Conservation (phyloP, 2,797 vertebrate species). For the Cuculus canorus region DNA sequence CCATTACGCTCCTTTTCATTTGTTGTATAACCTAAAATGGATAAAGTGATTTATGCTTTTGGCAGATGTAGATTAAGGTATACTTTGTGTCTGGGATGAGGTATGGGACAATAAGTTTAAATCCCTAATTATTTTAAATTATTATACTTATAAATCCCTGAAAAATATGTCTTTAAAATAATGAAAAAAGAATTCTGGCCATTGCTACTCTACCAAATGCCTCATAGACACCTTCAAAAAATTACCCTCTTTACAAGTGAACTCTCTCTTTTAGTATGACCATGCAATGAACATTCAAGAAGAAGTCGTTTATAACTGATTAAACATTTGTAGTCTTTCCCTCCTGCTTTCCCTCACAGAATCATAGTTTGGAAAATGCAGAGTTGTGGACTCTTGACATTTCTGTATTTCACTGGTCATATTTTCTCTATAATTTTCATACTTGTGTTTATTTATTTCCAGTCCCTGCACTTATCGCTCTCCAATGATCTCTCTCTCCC, state of each 20-base stretch:
- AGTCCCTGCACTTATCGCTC: background rate
- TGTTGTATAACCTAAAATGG: slow-evolving; percentile 48
- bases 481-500: background rate
- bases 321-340: background rate
- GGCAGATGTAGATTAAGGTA: background rate
- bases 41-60: slow-evolving; percentile 46
- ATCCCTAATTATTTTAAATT: slow-evolving; percentile 30
- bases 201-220: background rate
- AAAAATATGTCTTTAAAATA: slow-evolving; percentile 34
- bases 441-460: background rate
- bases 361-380: background rate
- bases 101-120: slow-evolving; percentile 27
- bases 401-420: background rate
- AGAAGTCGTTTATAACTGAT: background rate
- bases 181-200: background rate
- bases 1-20: slow-evolving; percentile 46
- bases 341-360: background rate
- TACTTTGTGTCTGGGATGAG: slow-evolving; percentile 41
- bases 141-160: slow-evolving; percentile 9
- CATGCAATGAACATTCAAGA: background rate
- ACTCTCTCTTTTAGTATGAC: background rate
- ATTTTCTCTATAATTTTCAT: background rate
- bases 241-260: background rate
- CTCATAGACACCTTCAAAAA: background rate
- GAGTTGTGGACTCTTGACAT: background rate